phyloP scores from a whole-genome alignment of 2,888 invertebrate genomes.

The Caenorhabditis becei region DNA sequence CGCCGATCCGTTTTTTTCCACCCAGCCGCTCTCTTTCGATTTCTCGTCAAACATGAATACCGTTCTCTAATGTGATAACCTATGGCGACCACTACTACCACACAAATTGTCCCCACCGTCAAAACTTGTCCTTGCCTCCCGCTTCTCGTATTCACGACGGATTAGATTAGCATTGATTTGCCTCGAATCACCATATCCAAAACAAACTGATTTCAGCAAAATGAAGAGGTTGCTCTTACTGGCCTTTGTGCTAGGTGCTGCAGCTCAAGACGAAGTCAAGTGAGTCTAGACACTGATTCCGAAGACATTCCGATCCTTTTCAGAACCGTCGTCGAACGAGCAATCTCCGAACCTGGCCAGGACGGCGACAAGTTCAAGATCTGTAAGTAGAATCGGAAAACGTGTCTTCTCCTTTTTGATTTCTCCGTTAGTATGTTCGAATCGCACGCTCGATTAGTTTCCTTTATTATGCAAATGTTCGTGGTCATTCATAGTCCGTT shows the following conservation, averaged over 20 bases:
- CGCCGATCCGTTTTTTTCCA: background rate
- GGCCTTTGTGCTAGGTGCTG: slow-evolving; percentile 26
- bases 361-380: slow-evolving; percentile 66
- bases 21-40: background rate
- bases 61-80: slow-evolving; percentile 31
- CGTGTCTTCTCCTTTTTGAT: background rate
- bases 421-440: slow-evolving; percentile 11
- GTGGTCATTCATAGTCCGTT: slow-evolving; percentile 24
- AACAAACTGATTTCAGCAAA: slow-evolving; percentile 30
- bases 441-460: slow-evolving; percentile 30
- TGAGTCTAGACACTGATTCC: slow-evolving; percentile 16
- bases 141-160: slow-evolving; percentile 5
- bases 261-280: slow-evolving; percentile 48
- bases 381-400: too few relatives aligned
- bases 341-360: slow-evolving; percentile 51
- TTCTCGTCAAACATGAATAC: slow-evolving; percentile 25
- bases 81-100: background rate
- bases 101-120: slow-evolving; percentile 4
- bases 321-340: slow-evolving; percentile 47
- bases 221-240: slow-evolving; percentile 54
- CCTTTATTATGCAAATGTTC: slow-evolving; percentile 23
- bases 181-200: background rate
- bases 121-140: slow-evolving; percentile 14
- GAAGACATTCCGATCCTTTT: background rate
- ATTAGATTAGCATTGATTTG: slow-evolving; percentile 3